Conservation (phyloP, 2,888 invertebrate species). For the Entomobrya multifasciata region DNA sequence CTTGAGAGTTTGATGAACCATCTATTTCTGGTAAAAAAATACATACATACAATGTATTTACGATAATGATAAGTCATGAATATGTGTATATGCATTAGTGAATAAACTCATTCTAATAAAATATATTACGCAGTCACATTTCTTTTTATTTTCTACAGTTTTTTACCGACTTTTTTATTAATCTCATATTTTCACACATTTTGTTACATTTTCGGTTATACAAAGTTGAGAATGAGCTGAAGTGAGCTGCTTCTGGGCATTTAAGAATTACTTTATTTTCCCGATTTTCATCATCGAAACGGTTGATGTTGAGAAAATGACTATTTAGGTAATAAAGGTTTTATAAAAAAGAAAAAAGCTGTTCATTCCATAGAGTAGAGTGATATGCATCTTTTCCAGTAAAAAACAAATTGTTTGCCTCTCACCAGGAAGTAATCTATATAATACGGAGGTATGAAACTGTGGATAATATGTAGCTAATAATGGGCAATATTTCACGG, state of each 20-base stretch:
- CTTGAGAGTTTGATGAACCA: constrained; percentile 48
- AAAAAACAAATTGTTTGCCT: constrained; percentile 68
- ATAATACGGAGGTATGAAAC: constrained; percentile 47
- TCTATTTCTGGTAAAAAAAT: constrained; percentile 34
- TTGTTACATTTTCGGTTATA: constrained; percentile 5
- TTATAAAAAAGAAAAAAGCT: too few species aligned
- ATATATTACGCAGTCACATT: constrained; percentile 4
- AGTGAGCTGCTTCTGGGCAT: neutral
- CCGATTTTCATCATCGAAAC: constrained; percentile 35
- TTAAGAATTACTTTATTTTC: constrained; percentile 3
- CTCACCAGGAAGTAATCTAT: constrained; percentile 68
- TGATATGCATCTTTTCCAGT: constrained; percentile 46
- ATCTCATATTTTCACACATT: constrained; percentile 67
- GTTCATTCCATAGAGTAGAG: constrained; percentile 31
- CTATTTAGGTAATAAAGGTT: too few species aligned
- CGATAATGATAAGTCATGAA: neutral
- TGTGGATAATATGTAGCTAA: constrained; percentile 41
- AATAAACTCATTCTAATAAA: constrained; percentile 7
- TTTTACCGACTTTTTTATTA: constrained; percentile 18
- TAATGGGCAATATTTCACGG: constrained; percentile 56
- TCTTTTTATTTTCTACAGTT: constrained; percentile 18
- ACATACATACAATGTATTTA: neutral
- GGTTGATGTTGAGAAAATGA: neutral
- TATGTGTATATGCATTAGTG: neutral
- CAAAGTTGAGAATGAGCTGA: neutral